Base-by-base conservation (phyloP, 2,888 invertebrate genomes). In the Hemithea aestivaria region DNA sequence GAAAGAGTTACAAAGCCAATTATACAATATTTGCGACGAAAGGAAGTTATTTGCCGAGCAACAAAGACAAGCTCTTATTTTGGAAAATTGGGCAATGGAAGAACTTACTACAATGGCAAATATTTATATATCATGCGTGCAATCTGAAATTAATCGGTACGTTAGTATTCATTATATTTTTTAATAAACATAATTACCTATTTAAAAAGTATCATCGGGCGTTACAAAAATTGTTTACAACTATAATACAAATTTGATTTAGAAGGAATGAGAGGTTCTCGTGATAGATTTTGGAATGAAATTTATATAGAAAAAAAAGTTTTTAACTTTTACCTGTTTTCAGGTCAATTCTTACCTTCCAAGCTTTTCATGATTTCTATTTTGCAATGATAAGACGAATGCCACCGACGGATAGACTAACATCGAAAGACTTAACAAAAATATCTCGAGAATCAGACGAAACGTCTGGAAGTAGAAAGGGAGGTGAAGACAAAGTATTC, bases 101-200 rank as follows among this genome's bases (percentile, higher is more conserved):
- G 89, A 91, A 57, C 62, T 90, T 4, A 79, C 81, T 9, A 73
- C 88, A 28, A 70, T 91, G 53, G 73, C 74, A 1, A 90, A 91
- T 55, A 77, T 88, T 16, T 90, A 87, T 48, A 75, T 89, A 27
- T 87, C 81, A 1, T 84, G 88, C 27, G 76, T 90, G 73, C 91
- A 91, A 63, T 57, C 88, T n/a, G 92, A 92, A 73, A 31, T 90
- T 7, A 91, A 91, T 56, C 79, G 91, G 83, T 73, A 69, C 74
- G 10, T 73, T 73, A 26, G 26, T n/a, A 26, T 24, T 26, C 24
- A 36, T 30, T 29, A 10, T 40, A 49, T 31, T 34, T 42, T n/a
- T n/a, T n/a, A n/a, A n/a, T n/a, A n/a, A n/a, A n/a, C n/a, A n/a
- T n/a, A n/a, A n/a, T n/a, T n/a, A n/a, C n/a, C n/a, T n/a, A n/a